Evolutionary conservation across 2,888 invertebrate species (phyloP).

Genomic region (Pristionchus maxplancki): DNA sequence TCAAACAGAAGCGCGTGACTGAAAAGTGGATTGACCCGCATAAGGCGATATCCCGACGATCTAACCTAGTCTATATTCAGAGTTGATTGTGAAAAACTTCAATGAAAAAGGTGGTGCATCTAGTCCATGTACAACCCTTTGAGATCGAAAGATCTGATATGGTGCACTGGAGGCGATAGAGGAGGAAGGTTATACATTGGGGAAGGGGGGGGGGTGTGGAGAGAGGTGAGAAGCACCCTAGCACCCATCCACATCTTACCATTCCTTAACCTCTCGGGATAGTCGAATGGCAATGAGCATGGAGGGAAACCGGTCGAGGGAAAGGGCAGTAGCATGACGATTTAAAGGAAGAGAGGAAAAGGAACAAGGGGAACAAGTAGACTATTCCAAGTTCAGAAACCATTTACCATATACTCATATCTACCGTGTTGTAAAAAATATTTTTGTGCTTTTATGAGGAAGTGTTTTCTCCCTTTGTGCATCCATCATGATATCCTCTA

Average conservation of each 20-base stretch:
- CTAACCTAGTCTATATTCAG: slow-evolving; percentile 8
- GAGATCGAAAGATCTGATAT: background rate
- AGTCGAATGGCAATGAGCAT: slow-evolving; percentile 30
- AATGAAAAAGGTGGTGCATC: background rate
- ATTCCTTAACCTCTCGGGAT: slow-evolving; percentile 30
- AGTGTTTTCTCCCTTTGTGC: background rate
- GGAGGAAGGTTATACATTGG: background rate
- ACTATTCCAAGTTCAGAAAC: background rate
- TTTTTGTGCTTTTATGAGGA: background rate
- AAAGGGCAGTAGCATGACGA: background rate
- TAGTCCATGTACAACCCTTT: background rate
- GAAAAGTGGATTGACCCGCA: background rate
- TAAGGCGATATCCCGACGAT: background rate
- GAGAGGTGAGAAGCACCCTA: background rate
- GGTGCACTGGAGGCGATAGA: background rate
- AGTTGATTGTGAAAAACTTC: background rate
- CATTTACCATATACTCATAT: too few relatives aligned
- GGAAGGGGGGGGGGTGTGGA: background rate
- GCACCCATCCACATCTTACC: background rate
- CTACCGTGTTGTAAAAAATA: too few relatives aligned
- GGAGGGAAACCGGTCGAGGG: slow-evolving; percentile 5
- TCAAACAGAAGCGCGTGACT: background rate
- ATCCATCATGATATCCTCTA: background rate
- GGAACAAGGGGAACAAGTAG: background rate
- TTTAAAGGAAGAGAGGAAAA: background rate